Base-by-base conservation (phyloP, 2,797 vertebrate genomes). In the Cichlasoma orientale region DNA sequence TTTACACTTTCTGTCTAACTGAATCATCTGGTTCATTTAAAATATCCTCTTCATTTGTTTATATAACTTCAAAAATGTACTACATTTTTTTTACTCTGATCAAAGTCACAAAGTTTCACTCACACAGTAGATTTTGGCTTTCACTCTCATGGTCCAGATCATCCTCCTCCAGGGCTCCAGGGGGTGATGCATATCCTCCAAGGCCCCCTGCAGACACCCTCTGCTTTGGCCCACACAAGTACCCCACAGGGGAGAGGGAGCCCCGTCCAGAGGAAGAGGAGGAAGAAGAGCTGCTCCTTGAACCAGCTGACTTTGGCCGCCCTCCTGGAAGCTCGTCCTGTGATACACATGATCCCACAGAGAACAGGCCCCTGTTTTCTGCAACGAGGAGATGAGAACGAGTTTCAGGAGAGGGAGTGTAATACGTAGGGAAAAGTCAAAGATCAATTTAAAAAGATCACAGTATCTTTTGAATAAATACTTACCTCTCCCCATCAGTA, bases 211-310 rank as follows among this genome's bases (percentile, higher is more conserved):
- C 80, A 12, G 74, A 82, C 7, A 63, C 74, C 66, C 79, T 90
- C 41, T 36, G 80, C 74, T 89, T 88, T 3, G 91, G 90, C n/a
- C 85, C 88, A 73, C 91, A 89, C 27, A 88, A 44, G 72, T 92
- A 95, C 31, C 90, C 87, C 54, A 88, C 76, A 9, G 93, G 87
- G 44, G 95, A 93, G 63, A 94, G 56, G 31, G 94, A 95, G 12
- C 94, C 94, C 27, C 93, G 92, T 4, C 95, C 95, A 7, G 96
- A 97, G 10, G 95, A 96, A 18, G 95, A 96, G 9, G 96, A 96
- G 25, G 95, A 96, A 2, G 95, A 95, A 0, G 92, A 92, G 38
- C 90, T 94, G 83, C 95, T 95, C 38, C 92, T 83, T 58, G 95
- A 96, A 82, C 92, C 94, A 2, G 92, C 63, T 4, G 96, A 96